Evolutionary conservation across 92 coral and sea anemone species (phyloP).

Genomic region (Metridium senile): DNA sequence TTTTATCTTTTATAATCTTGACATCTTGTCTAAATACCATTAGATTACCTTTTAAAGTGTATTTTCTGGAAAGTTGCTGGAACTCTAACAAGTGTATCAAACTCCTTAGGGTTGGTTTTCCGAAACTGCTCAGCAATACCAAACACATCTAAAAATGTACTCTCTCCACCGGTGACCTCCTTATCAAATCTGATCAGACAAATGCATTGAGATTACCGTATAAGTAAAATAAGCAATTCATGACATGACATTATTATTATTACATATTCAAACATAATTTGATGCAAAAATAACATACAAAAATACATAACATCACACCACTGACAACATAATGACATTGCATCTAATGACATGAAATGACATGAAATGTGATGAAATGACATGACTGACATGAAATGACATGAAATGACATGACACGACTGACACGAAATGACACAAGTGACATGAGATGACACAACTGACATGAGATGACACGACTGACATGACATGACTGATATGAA

Average conservation of each 20-base stretch:
- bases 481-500: neutral
- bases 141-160: conserved; percentile 69
- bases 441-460: neutral
- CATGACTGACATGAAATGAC: neutral
- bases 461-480: neutral
- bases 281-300: no score
- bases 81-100: conserved; percentile 74
- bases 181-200: conserved; percentile 58
- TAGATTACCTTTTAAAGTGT: conserved; percentile 73
- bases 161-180: conserved; percentile 72
- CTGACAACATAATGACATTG: neutral
- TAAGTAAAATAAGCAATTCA: neutral
- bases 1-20: neutral
- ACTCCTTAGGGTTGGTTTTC: conserved; percentile 65
- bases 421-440: neutral
- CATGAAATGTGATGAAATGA: neutral
- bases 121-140: conserved; percentile 76
- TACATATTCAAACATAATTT: no score
- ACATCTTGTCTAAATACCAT: no score
- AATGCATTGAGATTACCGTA: neutral
- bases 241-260: no score
- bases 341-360: neutral
- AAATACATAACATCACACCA: no score
- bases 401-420: neutral
- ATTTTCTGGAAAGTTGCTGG: conserved; percentile 87